Conservation (phyloP, 2,113 vertebrate species). For the Aegypius monachus region DNA sequence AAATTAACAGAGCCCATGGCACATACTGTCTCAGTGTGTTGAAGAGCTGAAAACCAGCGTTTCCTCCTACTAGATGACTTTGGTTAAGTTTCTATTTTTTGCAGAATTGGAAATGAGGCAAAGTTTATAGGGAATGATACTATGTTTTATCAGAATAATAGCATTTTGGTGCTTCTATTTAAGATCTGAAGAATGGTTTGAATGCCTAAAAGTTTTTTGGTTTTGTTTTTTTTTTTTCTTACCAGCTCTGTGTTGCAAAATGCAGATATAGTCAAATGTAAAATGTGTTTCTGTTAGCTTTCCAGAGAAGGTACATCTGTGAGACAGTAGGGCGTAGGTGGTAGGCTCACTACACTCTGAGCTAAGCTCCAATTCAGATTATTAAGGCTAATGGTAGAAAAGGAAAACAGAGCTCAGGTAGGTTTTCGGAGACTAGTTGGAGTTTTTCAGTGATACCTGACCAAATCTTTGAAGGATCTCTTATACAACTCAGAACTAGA, state of each 20-base stretch:
- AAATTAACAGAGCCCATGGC: not conserved
- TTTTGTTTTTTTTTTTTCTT: not conserved
- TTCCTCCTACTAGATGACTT: not conserved
- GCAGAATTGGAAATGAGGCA: not conserved
- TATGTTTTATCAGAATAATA: not conserved
- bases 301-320: not conserved
- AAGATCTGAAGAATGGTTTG: not conserved
- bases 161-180: not conserved
- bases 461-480: not conserved
- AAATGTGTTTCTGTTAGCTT: not conserved
- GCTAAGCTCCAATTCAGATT: not conserved
- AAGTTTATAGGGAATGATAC: not conserved
- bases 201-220: not conserved
- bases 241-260: not conserved
- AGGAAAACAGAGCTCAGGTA: not conserved
- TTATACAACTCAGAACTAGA: not conserved
- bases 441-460: not conserved
- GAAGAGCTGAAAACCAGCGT: not conserved
- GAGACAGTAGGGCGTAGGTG: not conserved
- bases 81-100: accelerated
- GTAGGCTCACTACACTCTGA: not conserved
- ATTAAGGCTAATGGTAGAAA: not conserved
- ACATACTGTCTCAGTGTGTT: not conserved
- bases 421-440: not conserved
- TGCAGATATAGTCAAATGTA: not conserved